Base-by-base conservation (phyloP, 1,140 invertebrate genomes). In the Ephestia elutella region DNA sequence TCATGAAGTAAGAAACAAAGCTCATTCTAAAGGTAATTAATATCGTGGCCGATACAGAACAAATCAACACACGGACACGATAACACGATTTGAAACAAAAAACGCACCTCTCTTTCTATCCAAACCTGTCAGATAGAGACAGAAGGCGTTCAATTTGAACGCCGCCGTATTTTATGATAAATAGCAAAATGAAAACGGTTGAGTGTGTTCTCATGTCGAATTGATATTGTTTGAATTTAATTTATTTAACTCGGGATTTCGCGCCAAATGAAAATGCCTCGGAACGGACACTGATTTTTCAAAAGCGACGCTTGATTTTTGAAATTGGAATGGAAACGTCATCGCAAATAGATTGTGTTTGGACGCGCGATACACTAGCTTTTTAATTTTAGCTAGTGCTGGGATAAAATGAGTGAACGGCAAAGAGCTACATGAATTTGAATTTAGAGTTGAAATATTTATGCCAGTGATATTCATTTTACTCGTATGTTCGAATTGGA, bases 181-280 rank as follows among this genome's bases (percentile, higher is more conserved):
- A 82, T 80, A 79, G 75, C 70, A 68, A 71, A 78, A 76, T 48
- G 66, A 67, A 72, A 70, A 65, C 65, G 65, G 60, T 60, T 73
- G 74, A 84, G 80, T 80, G 80, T 78, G 68, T 83, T 87, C 75
- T 60, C 78, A 73, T 84, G 79, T 82, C 69, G 74, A 70, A 80
- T 80, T 79, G 79, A 76, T 81, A 80, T 81, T 85, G 80, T 82
- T 75, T 73, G 68, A 69, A 73, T 81, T 83, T 82, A 76, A 82
- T 83, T 84, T 80, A 76, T 79, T 78, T 82, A 71, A 73, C 15
- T 35, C 57, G 51, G 63, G 60, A 71, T 74, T 73, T 70, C 66
- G 67, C 74, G 73, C 67, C 69, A 71, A 78, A 82, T 77, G 73
- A 78, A n/a, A n/a, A 84, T 76, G 69, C 66, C 50, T 71, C 68